These are phyloP conservation scores for Corythornis vintsioides DNA, from an alignment of 2,113 vertebrate species.

Conservation along the genomic window DNA sequence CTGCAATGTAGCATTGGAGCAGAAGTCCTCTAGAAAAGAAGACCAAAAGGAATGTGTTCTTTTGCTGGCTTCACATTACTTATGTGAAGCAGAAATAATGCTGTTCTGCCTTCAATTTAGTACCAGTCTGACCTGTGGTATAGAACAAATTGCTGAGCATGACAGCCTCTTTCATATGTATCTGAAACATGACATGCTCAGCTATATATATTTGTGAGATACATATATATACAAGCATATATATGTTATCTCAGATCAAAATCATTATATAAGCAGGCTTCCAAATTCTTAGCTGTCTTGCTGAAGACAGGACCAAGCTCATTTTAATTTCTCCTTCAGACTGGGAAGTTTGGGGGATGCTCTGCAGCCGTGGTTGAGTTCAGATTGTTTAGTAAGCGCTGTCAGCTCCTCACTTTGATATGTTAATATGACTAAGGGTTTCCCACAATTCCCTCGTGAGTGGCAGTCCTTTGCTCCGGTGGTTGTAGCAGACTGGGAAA, in stretches of 20 bases:
- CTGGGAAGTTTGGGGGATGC: conserved; percentile 16
- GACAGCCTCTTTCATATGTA: conserved; percentile 23
- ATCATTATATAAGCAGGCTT: conserved; percentile 77
- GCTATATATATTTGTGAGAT: not conserved
- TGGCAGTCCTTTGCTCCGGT: conserved; percentile 72
- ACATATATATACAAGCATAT: not conserved
- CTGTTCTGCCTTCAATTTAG: conserved; percentile 59
- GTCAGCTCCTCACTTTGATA: conserved; percentile 79
- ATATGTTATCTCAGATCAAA: conserved; percentile 72
- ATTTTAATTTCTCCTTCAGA: conserved; percentile 34
- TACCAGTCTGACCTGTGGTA: conserved; percentile 32
- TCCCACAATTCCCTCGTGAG: conserved; percentile 60
- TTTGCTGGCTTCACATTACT: conserved; percentile 3
- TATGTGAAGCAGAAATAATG: not conserved
- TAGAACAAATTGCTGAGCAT: conserved; percentile 48
- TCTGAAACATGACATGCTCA: not conserved
- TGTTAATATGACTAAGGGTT: conserved; percentile 80
- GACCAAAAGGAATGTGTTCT: not conserved
- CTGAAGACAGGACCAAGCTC: not conserved
- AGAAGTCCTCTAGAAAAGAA: not conserved
- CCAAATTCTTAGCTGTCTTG: conserved; percentile 60
- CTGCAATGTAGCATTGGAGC: not conserved
- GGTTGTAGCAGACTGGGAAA: conserved; percentile 76
- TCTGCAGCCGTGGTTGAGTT: conserved; percentile 54
- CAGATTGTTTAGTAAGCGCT: conserved; percentile 66